Evolutionary conservation across 2,888 invertebrate species (phyloP).

Genomic region (Chaetoderma sp.): DNA sequence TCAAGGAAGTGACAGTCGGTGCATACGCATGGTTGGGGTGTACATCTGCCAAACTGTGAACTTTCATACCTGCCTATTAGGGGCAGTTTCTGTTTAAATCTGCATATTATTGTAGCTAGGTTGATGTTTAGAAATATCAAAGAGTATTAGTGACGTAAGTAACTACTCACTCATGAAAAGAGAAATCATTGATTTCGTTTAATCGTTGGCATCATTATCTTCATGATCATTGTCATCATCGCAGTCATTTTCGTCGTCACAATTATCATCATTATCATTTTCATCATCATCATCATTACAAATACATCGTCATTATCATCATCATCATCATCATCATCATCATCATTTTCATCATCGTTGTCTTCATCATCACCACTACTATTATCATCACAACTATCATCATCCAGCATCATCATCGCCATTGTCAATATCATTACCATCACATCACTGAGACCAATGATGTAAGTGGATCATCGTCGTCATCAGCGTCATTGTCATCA

Average conservation of each 20-base stretch:
- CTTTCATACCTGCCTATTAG: no score
- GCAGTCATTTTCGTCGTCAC: no score
- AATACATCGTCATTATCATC: background rate
- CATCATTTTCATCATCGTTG: background rate
- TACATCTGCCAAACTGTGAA: no score
- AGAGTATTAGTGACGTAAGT: conserved; percentile 55
- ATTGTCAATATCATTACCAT: background rate
- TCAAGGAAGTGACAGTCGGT: no score
- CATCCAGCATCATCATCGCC: background rate
- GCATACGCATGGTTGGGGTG: conserved; percentile 51
- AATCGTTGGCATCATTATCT: background rate
- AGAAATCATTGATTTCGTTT: no score
- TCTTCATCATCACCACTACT: background rate
- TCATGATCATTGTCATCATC: background rate
- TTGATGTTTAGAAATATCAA: no score
- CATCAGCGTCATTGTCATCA: no score
- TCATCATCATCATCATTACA: background rate
- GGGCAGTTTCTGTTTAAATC: no score
- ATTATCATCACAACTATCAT: background rate
- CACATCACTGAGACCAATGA: no score
- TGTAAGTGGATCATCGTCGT: no score
- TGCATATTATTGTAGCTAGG: no score
- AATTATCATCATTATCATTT: background rate
- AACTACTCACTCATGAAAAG: no score
- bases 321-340: background rate